A percentile compares a stretch with the other conserved stretches of the same genome.
phyloP scores from a whole-genome alignment of 1,140 invertebrate species.

The Orchestia grillus region DNA sequence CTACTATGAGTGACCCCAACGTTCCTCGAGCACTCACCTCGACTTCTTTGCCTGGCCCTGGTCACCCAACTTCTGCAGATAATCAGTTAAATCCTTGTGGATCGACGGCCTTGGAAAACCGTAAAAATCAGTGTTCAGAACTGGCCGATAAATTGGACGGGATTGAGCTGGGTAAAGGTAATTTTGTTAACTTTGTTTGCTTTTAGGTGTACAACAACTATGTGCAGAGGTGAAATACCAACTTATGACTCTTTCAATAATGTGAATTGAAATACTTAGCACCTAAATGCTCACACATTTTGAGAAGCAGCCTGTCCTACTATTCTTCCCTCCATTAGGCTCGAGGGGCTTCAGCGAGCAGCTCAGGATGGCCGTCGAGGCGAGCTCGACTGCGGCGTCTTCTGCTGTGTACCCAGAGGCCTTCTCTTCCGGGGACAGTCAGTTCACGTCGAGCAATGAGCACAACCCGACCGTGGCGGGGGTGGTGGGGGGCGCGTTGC shows the following conservation, averaged over 20 bases:
- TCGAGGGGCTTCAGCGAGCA: not conserved
- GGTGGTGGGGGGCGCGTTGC: not conserved
- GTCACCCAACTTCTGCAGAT: not conserved
- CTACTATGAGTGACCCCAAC: constrained; percentile 64
- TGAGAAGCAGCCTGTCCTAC: not conserved
- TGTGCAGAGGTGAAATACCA: not conserved
- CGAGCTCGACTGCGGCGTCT: not conserved
- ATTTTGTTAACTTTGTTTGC: not conserved
- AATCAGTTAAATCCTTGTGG: not conserved
- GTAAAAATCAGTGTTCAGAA: not conserved
- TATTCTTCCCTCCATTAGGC: not conserved
- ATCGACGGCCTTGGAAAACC: not conserved
- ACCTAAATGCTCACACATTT: not conserved
- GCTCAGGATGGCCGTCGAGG: not conserved
- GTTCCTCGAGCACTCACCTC: constrained; percentile 57
- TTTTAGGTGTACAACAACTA: not conserved
- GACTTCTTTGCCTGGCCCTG: not conserved
- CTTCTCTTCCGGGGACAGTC: not conserved
- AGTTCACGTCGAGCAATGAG: not conserved
- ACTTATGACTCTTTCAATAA: not conserved
- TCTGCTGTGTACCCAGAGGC: not conserved
- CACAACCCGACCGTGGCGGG: not conserved
- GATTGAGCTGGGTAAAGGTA: not conserved
- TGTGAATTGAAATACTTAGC: not conserved
- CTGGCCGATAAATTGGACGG: not conserved